These are phyloP conservation scores for Paracyprichromis sp. DNA, from an alignment of 2,113 vertebrate genomes.

Conservation along the genomic window DNA sequence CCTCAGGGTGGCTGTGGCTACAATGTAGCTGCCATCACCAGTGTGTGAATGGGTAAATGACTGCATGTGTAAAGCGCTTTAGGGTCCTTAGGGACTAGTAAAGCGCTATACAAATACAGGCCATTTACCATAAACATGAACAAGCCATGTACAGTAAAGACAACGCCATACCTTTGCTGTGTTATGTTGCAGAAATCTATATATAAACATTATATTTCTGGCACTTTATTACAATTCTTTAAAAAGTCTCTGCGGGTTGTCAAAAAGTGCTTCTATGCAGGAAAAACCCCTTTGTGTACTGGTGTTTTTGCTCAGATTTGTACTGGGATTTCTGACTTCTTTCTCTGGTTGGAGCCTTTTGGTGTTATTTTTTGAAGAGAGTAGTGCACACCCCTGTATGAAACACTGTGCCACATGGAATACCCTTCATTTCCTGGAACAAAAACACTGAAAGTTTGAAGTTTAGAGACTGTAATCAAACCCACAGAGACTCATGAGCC, in stretches of 20 bases:
- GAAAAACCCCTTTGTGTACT: neutral
- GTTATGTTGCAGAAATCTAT: neutral
- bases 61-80: neutral
- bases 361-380: neutral
- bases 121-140: neutral
- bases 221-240: neutral
- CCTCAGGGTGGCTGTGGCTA: neutral
- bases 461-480: neutral
- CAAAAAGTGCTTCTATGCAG: neutral
- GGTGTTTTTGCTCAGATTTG: neutral
- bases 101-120: neutral
- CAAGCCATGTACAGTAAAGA: neutral
- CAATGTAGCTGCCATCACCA: neutral
- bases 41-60: neutral
- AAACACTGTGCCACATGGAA: neutral
- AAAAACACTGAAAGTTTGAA: neutral
- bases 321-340: neutral
- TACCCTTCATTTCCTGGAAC: neutral
- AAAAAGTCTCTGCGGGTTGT: neutral
- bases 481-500: neutral
- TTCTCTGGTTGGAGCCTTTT: neutral
- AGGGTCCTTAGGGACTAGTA: accelerated
- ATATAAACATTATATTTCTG: neutral
- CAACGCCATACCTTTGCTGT: accelerated
- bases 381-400: neutral